Base-by-base conservation (phyloP, 2,113 vertebrate species). In the Melanerpes aurifrons region DNA sequence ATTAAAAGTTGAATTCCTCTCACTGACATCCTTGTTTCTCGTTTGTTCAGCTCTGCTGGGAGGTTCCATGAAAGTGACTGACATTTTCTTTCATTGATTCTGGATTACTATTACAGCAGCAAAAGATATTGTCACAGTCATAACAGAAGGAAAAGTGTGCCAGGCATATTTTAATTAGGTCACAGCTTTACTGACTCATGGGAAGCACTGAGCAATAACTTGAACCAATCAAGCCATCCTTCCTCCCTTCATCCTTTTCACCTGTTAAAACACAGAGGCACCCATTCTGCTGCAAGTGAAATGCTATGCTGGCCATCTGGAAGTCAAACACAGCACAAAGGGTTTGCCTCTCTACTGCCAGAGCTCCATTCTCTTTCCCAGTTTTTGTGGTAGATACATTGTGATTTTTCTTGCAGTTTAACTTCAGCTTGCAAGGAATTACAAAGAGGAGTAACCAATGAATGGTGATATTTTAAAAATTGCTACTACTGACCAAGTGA, bases 1-100 rank as follows among this genome's bases (percentile, higher is more conserved):
- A 95, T 93, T 86, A 94, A 90, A 93, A 35, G 57, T 87, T 93
- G 35, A 86, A 19, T 92, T 97, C 94, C 70, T 95, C 88, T 82
- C 24, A 54, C n/a, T 32, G 29, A 7, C 29, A 87, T 78, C 16
- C 58, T 91, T 25, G 9, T 83, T 95, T 92, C 74, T 19, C 7
- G 29, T 82, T 93, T 82, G 37, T 67, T 89, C 93, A 69, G 32
- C 85, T 95, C 86, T 93, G 20, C 68, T 63, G 74, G 90, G 83
- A 96, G 89, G 40, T 77, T 94, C 35, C 37, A 56, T 79, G 78
- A 71, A 94, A 92, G 48, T 69, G 22, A 77, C 48, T 92, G 69
- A 83, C 28, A 70, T 88, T 87, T 89, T 78, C 45, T 73, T 90
- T 90, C 66, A 85, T 26, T 75, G 87, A 90, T 81, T 31, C 35